Base-by-base conservation (phyloP, 2,888 invertebrate genomes). In the Acanthosepion lycidas region DNA sequence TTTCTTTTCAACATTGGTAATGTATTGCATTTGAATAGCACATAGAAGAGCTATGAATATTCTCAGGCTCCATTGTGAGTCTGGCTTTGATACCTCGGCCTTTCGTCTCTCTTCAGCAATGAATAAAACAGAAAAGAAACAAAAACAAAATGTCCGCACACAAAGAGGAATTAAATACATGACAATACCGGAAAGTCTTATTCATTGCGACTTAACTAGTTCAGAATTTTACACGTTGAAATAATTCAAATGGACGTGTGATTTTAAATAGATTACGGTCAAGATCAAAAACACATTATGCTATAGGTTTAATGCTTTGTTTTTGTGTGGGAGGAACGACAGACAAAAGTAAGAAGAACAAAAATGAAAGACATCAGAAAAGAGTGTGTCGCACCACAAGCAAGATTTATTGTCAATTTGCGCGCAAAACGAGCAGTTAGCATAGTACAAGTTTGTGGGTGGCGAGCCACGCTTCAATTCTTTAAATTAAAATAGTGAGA, bases 251-350 rank as follows among this genome's bases (percentile, higher is more conserved):
- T 15, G 15, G 78, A 15, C 78, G 78, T 18, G 33, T n/a, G 78
- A n/a, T 78, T 78, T 78, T 78, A 78, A 78, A 78, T 78, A 78
- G 78, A n/a, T n/a, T 78, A 78, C 78, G 33, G 78, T n/a, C 78
- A 12, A 78, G 78, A 78, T 78, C 78, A 78, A 78, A 33, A 78
- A n/a, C 12, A 33, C n/a, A 78, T 78, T 78, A 33, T 78, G n/a
- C n/a, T 4, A 78, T 5, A 33, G 78, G 33, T 78, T 78, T n/a
- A n/a, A n/a, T n/a, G 78, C 33, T 78, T 78, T 78, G 9, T 8
- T n/a, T 78, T 2, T 78, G 78, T 78, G 78, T 78, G 78, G 78
- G n/a, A 78, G 78, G n/a, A 78, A n/a, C 33, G 1, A n/a, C n/a
- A 78, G 78, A 78, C 78, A 78, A 78, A 78, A 28, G 28, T 78